Evolutionary conservation across 2,113 vertebrate genomes (phyloP).

Genomic region (Lagopus leucura): DNA sequence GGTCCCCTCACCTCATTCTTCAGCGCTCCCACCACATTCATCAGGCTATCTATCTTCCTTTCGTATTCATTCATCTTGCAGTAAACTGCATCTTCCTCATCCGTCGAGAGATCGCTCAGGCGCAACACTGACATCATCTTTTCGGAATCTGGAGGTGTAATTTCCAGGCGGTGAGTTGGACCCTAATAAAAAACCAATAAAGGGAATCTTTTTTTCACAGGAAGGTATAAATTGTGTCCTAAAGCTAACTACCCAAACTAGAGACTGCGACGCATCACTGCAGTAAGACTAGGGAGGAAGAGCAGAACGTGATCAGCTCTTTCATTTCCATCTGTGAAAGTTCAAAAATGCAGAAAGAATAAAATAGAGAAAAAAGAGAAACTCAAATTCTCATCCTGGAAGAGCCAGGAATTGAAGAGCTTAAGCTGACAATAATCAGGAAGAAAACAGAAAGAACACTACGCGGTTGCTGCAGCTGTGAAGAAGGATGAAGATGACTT

Average conservation of each 20-base stretch:
- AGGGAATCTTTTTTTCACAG: not conserved
- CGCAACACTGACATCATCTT: slow-evolving; percentile 79
- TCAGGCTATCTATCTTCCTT: slow-evolving; percentile 88
- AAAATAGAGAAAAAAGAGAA: not conserved
- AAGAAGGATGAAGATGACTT: not conserved
- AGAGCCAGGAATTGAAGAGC: not conserved
- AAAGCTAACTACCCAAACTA: not conserved
- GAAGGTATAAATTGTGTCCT: not conserved
- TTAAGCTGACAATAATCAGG: not conserved
- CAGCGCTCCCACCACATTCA: slow-evolving; percentile 86
- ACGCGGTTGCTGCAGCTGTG: not conserved
- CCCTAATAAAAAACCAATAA: slow-evolving; percentile 72
- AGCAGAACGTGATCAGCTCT: not conserved
- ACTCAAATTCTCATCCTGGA: not conserved
- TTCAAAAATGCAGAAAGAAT: not conserved
- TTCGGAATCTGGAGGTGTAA: slow-evolving; percentile 78
- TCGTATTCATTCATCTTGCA: slow-evolving; percentile 87
- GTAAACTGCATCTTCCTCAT: slow-evolving; percentile 83
- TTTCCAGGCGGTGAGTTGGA: slow-evolving; percentile 81
- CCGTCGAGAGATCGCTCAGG: slow-evolving; percentile 87
- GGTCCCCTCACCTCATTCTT: slow-evolving; percentile 84
- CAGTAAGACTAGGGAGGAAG: not conserved
- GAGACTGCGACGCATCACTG: not conserved
- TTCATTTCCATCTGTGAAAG: not conserved
- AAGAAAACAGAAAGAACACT: not conserved